phyloP scores from a whole-genome alignment of 2,113 vertebrate species.

The Pseudonaja textilis region DNA sequence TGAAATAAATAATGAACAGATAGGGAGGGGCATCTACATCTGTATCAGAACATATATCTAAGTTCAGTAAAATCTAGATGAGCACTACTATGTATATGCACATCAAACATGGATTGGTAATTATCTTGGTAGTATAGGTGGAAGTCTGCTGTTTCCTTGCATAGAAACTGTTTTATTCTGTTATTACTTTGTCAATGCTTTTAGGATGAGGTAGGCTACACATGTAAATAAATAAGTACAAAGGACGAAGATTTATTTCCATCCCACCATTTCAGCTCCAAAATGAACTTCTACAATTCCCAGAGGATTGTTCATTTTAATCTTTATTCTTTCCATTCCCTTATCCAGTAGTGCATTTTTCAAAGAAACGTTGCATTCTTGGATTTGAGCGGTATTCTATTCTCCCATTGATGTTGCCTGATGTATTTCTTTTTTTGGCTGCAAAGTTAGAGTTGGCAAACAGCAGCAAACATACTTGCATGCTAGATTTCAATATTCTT shows the following conservation, averaged over 20 bases:
- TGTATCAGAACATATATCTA: neutral
- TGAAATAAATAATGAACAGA: neutral
- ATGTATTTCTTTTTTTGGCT: conserved; percentile 27
- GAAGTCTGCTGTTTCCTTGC: neutral
- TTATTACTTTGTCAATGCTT: neutral
- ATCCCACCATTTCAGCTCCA: neutral
- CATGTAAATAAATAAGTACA: conserved; percentile 9
- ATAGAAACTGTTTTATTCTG: neutral
- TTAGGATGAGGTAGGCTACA: neutral
- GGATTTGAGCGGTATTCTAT: neutral
- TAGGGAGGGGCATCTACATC: neutral
- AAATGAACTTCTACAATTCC: neutral
- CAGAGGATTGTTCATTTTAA: conserved; percentile 3
- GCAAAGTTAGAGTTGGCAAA: neutral
- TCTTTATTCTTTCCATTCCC: conserved; percentile 12
- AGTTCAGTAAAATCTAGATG: neutral
- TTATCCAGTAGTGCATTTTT: neutral
- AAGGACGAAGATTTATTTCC: neutral
- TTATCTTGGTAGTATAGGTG: neutral
- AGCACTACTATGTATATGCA: neutral
- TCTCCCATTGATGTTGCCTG: neutral
- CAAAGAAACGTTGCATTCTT: neutral
- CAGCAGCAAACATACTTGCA: neutral
- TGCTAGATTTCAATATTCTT: conserved; percentile 29
- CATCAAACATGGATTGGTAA: neutral